phyloP scores from a whole-genome alignment of 2,888 invertebrate genomes.

The Opisthograptis luteolata region DNA sequence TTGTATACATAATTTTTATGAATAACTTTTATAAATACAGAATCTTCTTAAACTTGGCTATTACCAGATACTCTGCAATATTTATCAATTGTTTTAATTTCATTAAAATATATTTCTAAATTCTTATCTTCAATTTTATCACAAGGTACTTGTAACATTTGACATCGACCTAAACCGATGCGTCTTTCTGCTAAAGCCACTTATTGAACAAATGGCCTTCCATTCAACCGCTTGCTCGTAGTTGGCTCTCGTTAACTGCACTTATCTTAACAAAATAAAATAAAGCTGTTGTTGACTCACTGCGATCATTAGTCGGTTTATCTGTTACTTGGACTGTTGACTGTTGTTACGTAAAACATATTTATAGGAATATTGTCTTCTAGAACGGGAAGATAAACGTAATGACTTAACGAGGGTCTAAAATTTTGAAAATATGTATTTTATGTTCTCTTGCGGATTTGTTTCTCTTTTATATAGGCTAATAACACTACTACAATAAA shows the following conservation, averaged over 20 bases:
- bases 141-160: neutral
- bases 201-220: conserved; percentile 32
- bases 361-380: conserved; percentile 28
- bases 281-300: conserved; percentile 54
- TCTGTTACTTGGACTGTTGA: conserved; percentile 28
- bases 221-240: conserved; percentile 63
- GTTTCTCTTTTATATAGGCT: too few relatives aligned
- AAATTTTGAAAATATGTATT: too few relatives aligned
- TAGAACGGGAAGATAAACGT: neutral
- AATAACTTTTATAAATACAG: too few relatives aligned
- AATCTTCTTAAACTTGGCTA: too few relatives aligned
- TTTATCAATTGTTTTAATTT: too few relatives aligned
- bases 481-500: too few relatives aligned
- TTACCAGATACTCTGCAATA: too few relatives aligned
- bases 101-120: too few relatives aligned
- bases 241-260: conserved; percentile 49
- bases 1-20: too few relatives aligned
- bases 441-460: too few relatives aligned
- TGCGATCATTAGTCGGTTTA: conserved; percentile 43
- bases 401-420: too few relatives aligned
- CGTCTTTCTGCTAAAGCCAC: conserved; percentile 14
- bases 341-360: conserved; percentile 25
- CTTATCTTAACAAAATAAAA: conserved; percentile 67
- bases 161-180: conserved; percentile 19
- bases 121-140: too few relatives aligned